These are phyloP conservation scores for Tetramorium bicarinatum DNA, from an alignment of 2,888 invertebrate species.

Conservation along the genomic window DNA sequence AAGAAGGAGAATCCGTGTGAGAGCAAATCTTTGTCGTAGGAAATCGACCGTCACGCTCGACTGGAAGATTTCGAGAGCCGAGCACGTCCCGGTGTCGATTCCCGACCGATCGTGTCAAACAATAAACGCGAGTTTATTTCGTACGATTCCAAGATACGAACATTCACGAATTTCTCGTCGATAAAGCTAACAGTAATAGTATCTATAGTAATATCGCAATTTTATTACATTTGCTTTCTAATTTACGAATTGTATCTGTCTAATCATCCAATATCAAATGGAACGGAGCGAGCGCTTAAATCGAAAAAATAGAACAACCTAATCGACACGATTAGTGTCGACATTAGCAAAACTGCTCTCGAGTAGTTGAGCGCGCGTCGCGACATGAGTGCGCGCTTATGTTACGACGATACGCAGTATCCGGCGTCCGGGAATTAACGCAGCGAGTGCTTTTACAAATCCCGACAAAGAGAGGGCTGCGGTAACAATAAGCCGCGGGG, in stretches of 20 bases:
- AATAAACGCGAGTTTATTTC: constrained; percentile 71
- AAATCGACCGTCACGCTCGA: constrained; percentile 82
- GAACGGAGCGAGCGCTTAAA: neutral
- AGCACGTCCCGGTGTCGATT: constrained; percentile 75
- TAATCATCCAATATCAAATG: neutral
- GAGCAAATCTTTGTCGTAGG: constrained; percentile 84
- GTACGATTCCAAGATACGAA: constrained; percentile 57
- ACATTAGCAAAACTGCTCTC: constrained; percentile 16
- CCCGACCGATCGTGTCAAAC: constrained; percentile 77
- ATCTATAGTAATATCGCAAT: neutral
- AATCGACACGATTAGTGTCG: neutral
- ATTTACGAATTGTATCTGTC: neutral
- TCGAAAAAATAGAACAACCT: neutral
- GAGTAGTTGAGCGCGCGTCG: constrained; percentile 24
- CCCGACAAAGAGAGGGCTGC: constrained; percentile 80
- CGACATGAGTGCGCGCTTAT: neutral
- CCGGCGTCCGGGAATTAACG: constrained; percentile 80
- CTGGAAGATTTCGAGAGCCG: constrained; percentile 74
- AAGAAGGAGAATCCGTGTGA: constrained; percentile 73
- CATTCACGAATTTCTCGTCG: constrained; percentile 19
- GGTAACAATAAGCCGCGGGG: constrained; percentile 82
- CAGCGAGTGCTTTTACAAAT: constrained; percentile 82
- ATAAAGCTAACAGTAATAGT: neutral
- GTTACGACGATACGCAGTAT: constrained; percentile 53
- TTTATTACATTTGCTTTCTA: constrained; percentile 23